Evolutionary conservation across 2,888 invertebrate genomes (phyloP), one percentile per base, ranked within the genome.

Genomic region (Stenodema calcarata): DNA sequence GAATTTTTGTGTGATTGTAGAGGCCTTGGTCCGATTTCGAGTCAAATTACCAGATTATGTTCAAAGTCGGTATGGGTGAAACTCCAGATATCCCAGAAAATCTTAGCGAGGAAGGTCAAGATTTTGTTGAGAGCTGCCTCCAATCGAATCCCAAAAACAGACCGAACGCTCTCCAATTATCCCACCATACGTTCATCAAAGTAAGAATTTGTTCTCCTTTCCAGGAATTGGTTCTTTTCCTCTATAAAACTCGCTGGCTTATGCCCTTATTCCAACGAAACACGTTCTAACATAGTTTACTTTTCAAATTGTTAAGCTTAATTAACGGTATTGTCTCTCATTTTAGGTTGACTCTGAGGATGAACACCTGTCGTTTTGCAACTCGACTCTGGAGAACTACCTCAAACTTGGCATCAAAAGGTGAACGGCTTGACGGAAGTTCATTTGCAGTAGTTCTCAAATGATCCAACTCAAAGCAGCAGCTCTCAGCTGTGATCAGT

Each of bases 21-120:
- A 94, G 97, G 70, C 98, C 98, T 0, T 98, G 98, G 97, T 94
- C 95, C 80, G 97, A 98, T 90, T 95, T 95, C 91, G 97, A 97
- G 92, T 97, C 96, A 89, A 96, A 97, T 92, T 97, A 96, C 92
- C 97, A 98, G 90, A 92, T 93, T 75, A 92, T 93, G 91, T 93
- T 92, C 90, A 95, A 96, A 93, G 98, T 98, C 90, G 98, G 98
- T 47, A 97, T 96, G 95, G 98, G 97, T 0, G 95, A 96, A 89
- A 84, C 85, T 11, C 98, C 98, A 0, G 92, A 93, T 88, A 92
- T 95, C 11, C 97, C 98, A 0, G 93, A 93, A 79, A 91, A 93
- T 47, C 93, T 98, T 86, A 96, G 96, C 47, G 94, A 94, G 86
- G 98, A 98, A 91, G 98, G 97, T 0, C 93, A 94, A 86, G 94